A percentile compares a stretch with the other conserved stretches of the same genome.
Conservation (phyloP, 2,113 vertebrate genomes). For the Calidris pugnax region DNA sequence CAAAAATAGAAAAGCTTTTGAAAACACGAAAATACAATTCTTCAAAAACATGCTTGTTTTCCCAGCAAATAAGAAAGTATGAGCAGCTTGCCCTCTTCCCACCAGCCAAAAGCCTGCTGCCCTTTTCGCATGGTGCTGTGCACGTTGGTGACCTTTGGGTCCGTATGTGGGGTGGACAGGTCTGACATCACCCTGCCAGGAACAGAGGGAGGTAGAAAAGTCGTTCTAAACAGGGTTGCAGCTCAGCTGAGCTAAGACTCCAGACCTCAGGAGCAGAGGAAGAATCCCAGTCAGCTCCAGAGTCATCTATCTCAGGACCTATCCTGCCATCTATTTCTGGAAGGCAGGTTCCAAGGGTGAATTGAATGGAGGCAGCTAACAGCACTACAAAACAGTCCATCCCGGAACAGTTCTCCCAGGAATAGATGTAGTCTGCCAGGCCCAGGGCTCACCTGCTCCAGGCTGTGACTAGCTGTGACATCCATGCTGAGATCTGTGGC, state of each 20-base stretch:
- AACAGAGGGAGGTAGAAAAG: not conserved
- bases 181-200: not conserved
- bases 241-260: not conserved
- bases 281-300: not conserved
- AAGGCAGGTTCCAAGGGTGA: not conserved
- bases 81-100: not conserved
- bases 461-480: not conserved
- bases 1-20: not conserved
- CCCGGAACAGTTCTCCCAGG: not conserved
- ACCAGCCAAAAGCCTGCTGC: not conserved
- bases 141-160: not conserved
- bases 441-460: not conserved
- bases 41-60: constrained; percentile 6
- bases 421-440: not conserved
- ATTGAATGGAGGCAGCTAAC: not conserved
- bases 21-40: not conserved
- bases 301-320: not conserved
- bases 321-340: not conserved
- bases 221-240: not conserved
- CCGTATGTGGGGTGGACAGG: not conserved
- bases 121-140: not conserved
- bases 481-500: not conserved
- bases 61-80: not conserved
- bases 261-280: not conserved
- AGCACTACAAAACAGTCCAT: not conserved